These are phyloP conservation scores for Amblyteles armatorius DNA, from an alignment of 2,888 invertebrate genomes.

Conservation along the genomic window DNA sequence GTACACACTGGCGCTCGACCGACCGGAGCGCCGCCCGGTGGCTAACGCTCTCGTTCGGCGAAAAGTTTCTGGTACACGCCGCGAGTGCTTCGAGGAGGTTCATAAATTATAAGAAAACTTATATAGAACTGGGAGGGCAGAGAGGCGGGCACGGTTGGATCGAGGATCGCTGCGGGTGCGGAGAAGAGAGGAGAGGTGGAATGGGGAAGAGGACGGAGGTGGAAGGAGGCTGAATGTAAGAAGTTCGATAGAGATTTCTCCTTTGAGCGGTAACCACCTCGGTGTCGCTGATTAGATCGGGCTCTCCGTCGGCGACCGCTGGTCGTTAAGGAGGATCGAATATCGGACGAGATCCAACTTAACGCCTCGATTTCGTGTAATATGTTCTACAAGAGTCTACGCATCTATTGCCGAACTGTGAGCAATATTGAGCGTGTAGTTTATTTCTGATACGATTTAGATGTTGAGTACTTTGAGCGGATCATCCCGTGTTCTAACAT, in stretches of 20 bases:
- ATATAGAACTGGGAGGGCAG: conserved; percentile 50
- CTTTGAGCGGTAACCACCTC: conserved; percentile 54
- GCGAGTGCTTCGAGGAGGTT: conserved; percentile 43
- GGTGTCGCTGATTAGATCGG: conserved; percentile 60
- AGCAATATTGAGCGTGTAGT: no score
- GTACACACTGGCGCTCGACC: conserved; percentile 28
- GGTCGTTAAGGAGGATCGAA: conserved; percentile 5
- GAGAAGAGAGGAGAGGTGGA: neutral
- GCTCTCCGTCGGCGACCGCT: neutral
- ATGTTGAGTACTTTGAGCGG: no score
- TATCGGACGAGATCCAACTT: no score
- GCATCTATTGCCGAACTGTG: no score
- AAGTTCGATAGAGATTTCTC: conserved; percentile 56
- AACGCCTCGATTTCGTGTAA: no score
- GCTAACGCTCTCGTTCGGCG: conserved; percentile 23
- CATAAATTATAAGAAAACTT: conserved; percentile 66
- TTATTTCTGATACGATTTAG: no score
- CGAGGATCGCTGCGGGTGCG: neutral
- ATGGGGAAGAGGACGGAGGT: neutral
- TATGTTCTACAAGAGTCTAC: no score
- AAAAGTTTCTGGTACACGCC: conserved; percentile 54
- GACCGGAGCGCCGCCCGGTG: conserved; percentile 17
- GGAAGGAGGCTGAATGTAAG: conserved; percentile 25
- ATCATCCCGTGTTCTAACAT: no score
- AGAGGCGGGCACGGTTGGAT: neutral